phyloP scores from a whole-genome alignment of 2,113 vertebrate genomes.

The Bucco capensis region DNA sequence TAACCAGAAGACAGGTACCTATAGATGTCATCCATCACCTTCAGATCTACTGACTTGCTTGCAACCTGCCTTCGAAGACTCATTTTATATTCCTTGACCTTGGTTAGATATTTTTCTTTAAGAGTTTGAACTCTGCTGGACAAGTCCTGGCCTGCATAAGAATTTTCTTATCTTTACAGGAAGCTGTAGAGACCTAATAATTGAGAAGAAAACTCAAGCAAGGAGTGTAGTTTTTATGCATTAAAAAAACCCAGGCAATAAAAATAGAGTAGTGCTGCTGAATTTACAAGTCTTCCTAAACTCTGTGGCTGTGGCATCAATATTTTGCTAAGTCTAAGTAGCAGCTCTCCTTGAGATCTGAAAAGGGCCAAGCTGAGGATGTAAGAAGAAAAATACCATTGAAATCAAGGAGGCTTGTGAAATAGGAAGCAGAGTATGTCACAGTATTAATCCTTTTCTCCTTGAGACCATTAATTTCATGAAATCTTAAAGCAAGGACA shows the following conservation, averaged over 20 bases:
- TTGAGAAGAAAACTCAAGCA: background rate
- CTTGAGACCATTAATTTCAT: background rate
- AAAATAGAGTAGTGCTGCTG: background rate
- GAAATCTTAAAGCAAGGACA: background rate
- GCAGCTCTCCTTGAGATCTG: background rate
- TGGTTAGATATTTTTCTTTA: background rate
- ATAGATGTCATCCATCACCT: slow-evolving; percentile 64
- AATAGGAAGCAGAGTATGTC: background rate
- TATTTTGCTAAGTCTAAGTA: background rate
- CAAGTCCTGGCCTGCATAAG: slow-evolving; percentile 13
- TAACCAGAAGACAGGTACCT: slow-evolving; percentile 59
- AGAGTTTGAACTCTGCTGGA: slow-evolving; percentile 6
- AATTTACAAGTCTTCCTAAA: background rate
- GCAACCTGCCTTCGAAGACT: slow-evolving; percentile 37
- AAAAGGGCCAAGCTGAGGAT: background rate
- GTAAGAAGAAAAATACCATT: background rate
- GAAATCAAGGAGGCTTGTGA: background rate
- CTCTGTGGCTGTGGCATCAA: background rate
- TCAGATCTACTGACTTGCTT: slow-evolving; percentile 61
- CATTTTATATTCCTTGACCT: slow-evolving; percentile 47
- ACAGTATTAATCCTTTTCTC: background rate
- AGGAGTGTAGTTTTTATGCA: background rate
- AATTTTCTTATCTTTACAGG: background rate
- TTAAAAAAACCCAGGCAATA: background rate
- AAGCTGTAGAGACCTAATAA: background rate